A percentile compares a stretch with the other conserved stretches of the same genome.
Conservation (phyloP, 92 coral and sea anemone genomes). For the Zoanthus sociatus region DNA sequence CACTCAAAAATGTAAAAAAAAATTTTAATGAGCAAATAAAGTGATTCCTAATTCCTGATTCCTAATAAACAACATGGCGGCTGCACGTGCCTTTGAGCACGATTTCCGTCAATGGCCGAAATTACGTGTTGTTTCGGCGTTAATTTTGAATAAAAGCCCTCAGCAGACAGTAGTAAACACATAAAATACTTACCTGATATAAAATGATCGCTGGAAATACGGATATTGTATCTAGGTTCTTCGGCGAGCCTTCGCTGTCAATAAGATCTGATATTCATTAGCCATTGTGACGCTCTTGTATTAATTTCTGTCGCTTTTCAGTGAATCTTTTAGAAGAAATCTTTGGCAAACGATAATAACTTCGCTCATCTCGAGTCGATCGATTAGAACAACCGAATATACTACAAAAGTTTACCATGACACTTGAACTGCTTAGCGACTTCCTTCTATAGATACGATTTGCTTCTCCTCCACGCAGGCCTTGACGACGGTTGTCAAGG, state of each 20-base stretch:
- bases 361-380: not conserved
- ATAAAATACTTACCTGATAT: conserved; percentile 49
- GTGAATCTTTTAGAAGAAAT: not conserved
- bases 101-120: not conserved
- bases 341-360: conserved; percentile 12
- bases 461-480: conserved; percentile 11
- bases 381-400: conserved; percentile 7
- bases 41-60: no score
- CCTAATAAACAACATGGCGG: not conserved
- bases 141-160: not conserved
- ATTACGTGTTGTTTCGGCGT: conserved; percentile 19
- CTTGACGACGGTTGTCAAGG: conserved; percentile 18
- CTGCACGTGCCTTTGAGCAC: not conserved
- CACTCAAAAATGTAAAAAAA: no score
- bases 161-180: not conserved
- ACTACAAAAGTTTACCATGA: conserved; percentile 14
- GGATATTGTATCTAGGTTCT: conserved; percentile 18
- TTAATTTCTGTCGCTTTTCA: not conserved
- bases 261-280: conserved; percentile 4
- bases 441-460: not conserved
- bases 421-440: conserved; percentile 9
- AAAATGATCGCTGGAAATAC: conserved; percentile 66
- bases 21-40: no score
- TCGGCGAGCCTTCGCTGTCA: conserved; percentile 15
- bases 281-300: not conserved